Evolutionary conservation across 2,888 invertebrate species (phyloP).

Genomic region (Eristalinus sepulchralis): DNA sequence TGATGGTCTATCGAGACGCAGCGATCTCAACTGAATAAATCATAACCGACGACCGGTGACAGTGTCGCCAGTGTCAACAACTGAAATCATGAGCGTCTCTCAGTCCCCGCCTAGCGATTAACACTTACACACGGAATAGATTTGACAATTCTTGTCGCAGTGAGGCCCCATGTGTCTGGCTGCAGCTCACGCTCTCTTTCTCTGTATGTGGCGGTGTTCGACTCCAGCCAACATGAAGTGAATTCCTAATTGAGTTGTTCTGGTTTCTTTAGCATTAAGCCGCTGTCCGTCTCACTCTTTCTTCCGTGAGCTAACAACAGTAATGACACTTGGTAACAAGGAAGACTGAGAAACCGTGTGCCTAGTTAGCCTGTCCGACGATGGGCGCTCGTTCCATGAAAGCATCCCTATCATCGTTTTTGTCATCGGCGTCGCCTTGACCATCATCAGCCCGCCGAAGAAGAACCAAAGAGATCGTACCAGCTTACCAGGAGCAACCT

Average conservation of each 20-base stretch:
- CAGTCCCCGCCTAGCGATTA: slow-evolving; percentile 71
- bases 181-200: slow-evolving; percentile 10
- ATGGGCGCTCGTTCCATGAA: slow-evolving; percentile 56
- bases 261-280: slow-evolving; percentile 65
- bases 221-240: slow-evolving; percentile 72
- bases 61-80: slow-evolving; percentile 71
- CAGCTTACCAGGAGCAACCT: slow-evolving; percentile 33
- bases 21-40: slow-evolving; percentile 67
- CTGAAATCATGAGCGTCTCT: slow-evolving; percentile 66
- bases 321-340: slow-evolving; percentile 69
- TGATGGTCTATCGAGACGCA: slow-evolving; percentile 58
- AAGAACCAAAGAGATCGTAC: slow-evolving; percentile 24
- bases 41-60: slow-evolving; percentile 70
- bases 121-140: slow-evolving; percentile 65
- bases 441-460: slow-evolving; percentile 16
- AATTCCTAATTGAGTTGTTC: slow-evolving; percentile 74
- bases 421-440: slow-evolving; percentile 28
- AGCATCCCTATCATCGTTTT: slow-evolving; percentile 50
- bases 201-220: slow-evolving; percentile 41
- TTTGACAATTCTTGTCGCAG: slow-evolving; percentile 54
- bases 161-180: slow-evolving; percentile 6
- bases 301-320: slow-evolving; percentile 48
- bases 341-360: slow-evolving; percentile 57
- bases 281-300: slow-evolving; percentile 6
- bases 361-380: slow-evolving; percentile 43